Percentiles rank a stretch among this genome's conserved stretches.
Evolutionary conservation across 2,113 vertebrate genomes (phyloP).

Genomic region (Microtus oregoni): DNA sequence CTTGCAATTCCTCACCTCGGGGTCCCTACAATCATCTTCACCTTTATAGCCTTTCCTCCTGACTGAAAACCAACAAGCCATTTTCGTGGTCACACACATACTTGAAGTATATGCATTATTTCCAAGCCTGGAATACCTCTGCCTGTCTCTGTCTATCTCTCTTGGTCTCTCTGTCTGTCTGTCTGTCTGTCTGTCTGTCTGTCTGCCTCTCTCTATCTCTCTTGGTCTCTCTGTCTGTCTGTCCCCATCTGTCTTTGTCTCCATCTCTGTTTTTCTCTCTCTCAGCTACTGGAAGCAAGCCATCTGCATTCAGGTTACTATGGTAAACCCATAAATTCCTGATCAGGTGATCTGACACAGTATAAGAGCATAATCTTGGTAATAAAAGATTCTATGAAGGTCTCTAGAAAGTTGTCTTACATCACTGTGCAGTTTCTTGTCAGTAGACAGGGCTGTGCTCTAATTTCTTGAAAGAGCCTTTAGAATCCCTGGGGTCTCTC

Average conservation of each 20-base stretch:
- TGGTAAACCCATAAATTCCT: not conserved
- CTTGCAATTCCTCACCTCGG: not conserved
- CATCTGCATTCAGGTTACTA: not conserved
- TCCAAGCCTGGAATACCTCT: not conserved
- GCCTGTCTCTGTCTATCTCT: not conserved
- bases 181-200: no score
- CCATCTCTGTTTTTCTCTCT: not conserved
- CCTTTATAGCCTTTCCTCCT: not conserved
- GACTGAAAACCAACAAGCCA: not conserved
- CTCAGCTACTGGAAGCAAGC: not conserved
- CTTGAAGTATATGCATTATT: not conserved
- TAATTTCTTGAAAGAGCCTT: not conserved
- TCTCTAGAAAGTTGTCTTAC: not conserved
- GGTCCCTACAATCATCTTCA: not conserved
- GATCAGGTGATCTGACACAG: not conserved
- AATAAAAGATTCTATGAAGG: not conserved
- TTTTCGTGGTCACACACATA: not conserved
- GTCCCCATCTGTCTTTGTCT: accelerated
- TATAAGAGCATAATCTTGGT: not conserved
- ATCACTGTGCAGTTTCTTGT: not conserved
- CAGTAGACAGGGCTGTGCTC: not conserved
- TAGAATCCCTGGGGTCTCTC: not conserved
- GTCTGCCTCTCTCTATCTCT: not conserved
- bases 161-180: not conserved
- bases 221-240: not conserved